Evolutionary conservation across 2,888 invertebrate genomes (phyloP), one percentile per base, ranked within the genome.

Genomic region (Agonopterix subpropinquella): DNA sequence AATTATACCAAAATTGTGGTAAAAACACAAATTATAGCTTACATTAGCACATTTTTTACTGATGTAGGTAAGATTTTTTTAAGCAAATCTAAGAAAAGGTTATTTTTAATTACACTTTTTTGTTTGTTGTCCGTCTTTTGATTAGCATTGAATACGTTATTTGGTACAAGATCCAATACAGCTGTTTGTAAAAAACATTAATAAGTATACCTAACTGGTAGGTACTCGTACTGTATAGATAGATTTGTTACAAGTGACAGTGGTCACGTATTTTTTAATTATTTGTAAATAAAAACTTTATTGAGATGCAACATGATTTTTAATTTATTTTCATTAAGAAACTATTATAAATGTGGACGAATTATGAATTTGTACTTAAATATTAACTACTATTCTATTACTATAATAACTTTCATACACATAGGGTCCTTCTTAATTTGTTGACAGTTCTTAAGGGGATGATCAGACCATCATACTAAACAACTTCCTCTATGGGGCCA

Each of bases 221-320:
- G 28, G 28, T 28, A 45, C 11, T 13, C 13, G 36, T 13, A 44
- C 35, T 28, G 8, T 18, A 45, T 45, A 36, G 61, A 65, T 69
- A 71, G 67, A 68, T 72, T 75, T 78, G 75, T 80, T 79, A 77
- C 65, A 65, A 28, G 74, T 74, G 77, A 67, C 67, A 41, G 57
- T 55, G 57, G 59, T 76, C 74, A 72, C 70, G 61, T 70, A 73
- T 77, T 78, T 77, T 78, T 74, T 79, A 76, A 78, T 73, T 74
- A 78, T 78, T 79, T 80, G 77, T 79, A 77, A 76, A 79, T 78
- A 79, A 78, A 77, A 70, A 68, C 52, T 52, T 56, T 71, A 74
- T 70, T 73, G 70, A 72, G 59, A 73, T 61, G 62, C 51, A 54
- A 46, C 57, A 56, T 55, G 51, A 59, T 62, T 62, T 58, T 55